Conservation (phyloP, 2,113 vertebrate genomes). For the Emydocephalus ijimae region DNA sequence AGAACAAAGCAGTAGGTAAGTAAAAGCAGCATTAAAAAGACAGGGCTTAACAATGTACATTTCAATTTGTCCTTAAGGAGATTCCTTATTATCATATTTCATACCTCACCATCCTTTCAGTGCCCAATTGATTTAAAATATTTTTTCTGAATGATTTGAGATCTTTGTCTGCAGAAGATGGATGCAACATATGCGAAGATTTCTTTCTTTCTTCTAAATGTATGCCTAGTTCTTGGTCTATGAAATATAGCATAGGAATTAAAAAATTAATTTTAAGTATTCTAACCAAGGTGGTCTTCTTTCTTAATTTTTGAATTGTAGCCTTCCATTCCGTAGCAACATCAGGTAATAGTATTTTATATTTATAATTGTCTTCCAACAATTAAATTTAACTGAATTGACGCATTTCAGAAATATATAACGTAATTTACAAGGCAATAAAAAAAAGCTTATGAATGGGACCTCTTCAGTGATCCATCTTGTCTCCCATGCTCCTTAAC, state of each 20-base stretch:
- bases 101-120: not conserved
- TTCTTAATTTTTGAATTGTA: not conserved
- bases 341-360: not conserved
- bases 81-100: conserved; percentile 39
- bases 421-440: not conserved
- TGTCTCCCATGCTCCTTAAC: not conserved
- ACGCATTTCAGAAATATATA: not conserved
- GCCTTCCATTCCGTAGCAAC: not conserved
- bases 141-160: not conserved
- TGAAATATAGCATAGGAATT: not conserved
- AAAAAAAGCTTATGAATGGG: not conserved
- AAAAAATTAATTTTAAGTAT: not conserved
- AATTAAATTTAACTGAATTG: not conserved
- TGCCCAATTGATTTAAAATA: not conserved
- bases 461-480: not conserved
- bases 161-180: not conserved
- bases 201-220: not conserved
- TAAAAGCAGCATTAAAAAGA: conserved; percentile 40
- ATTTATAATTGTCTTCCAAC: not conserved
- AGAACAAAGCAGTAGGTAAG: conserved; percentile 15
- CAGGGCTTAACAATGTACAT: conserved; percentile 54
- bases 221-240: not conserved
- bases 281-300: not conserved
- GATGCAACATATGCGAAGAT: not conserved
- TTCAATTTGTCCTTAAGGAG: conserved; percentile 35